Conservation (phyloP, 2,113 vertebrate genomes). For the Mastomys natalensis region DNA sequence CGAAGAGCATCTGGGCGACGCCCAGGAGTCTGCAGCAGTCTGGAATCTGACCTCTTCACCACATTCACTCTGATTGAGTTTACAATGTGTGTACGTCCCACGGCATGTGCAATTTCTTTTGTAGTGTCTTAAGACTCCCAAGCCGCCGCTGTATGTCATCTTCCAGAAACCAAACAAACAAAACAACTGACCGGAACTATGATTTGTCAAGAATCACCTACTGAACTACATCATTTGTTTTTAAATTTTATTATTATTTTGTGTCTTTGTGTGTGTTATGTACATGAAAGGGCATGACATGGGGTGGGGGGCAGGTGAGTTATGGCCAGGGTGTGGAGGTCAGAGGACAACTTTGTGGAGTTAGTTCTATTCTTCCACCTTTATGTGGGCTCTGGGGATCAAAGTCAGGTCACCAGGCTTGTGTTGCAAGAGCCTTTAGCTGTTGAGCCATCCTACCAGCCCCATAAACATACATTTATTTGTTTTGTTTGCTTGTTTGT, state of each 20-base stretch:
- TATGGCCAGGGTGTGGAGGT: no score
- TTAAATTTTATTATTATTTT: neutral
- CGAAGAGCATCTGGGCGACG: neutral
- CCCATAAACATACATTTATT: neutral
- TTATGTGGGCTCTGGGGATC: neutral
- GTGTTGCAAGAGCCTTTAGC: neutral
- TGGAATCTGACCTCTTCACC: neutral
- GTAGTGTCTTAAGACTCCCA: constrained; percentile 18
- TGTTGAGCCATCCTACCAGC: neutral
- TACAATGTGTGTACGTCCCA: neutral
- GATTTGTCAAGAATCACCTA: constrained; percentile 8
- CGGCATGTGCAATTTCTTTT: neutral
- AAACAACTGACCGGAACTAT: neutral
- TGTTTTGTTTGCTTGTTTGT: neutral
- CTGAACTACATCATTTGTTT: neutral
- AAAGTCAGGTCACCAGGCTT: neutral
- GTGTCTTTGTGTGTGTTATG: neutral
- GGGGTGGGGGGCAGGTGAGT: neutral
- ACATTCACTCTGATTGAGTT: neutral
- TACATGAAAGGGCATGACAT: neutral
- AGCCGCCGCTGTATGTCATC: neutral
- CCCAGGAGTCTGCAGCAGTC: neutral
- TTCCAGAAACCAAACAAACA: neutral
- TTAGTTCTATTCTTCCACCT: neutral
- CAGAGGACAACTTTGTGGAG: neutral